Conservation (phyloP, 2,888 invertebrate genomes). For the Drosophila niveifrons region DNA sequence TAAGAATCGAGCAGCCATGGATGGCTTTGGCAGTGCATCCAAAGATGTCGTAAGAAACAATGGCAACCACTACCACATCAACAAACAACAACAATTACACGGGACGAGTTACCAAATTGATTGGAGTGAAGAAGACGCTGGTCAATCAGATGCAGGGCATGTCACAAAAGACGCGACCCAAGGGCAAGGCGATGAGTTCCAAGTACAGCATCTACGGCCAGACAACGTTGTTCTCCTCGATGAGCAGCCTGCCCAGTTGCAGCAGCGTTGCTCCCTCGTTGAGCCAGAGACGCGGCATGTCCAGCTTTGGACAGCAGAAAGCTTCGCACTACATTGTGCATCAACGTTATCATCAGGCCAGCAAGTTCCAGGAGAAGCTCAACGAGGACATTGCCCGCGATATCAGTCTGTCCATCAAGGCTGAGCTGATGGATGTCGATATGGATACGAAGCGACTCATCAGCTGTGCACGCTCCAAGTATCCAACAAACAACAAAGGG, state of each 20-base stretch:
- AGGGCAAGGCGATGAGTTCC: background rate
- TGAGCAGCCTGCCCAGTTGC: slow-evolving; percentile 33
- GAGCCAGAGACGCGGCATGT: slow-evolving; percentile 17
- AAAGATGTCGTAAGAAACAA: background rate
- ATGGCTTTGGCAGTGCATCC: background rate
- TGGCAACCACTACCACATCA: background rate
- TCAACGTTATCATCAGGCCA: slow-evolving; percentile 36
- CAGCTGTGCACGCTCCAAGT: slow-evolving; percentile 27
- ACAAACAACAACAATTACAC: background rate
- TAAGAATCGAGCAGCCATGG: background rate
- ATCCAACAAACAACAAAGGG: rapidly evolving
- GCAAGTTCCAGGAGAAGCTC: background rate
- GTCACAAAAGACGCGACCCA: slow-evolving; percentile 13
- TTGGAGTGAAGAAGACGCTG: slow-evolving; percentile 59
- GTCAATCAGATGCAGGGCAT: slow-evolving; percentile 65
- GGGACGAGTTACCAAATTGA: slow-evolving; percentile 36
- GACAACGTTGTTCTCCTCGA: slow-evolving; percentile 36
- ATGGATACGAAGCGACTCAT: slow-evolving; percentile 42
- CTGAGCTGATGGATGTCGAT: slow-evolving; percentile 61
- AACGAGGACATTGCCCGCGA: slow-evolving; percentile 34
- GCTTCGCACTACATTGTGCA: slow-evolving; percentile 29
- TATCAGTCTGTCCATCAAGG: slow-evolving; percentile 62
- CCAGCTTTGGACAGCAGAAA: background rate
- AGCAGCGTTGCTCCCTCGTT: background rate
- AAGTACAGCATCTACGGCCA: slow-evolving; percentile 49